phyloP scores from a whole-genome alignment of 2,113 vertebrate genomes.

The Chascanopsetta lugubris region DNA sequence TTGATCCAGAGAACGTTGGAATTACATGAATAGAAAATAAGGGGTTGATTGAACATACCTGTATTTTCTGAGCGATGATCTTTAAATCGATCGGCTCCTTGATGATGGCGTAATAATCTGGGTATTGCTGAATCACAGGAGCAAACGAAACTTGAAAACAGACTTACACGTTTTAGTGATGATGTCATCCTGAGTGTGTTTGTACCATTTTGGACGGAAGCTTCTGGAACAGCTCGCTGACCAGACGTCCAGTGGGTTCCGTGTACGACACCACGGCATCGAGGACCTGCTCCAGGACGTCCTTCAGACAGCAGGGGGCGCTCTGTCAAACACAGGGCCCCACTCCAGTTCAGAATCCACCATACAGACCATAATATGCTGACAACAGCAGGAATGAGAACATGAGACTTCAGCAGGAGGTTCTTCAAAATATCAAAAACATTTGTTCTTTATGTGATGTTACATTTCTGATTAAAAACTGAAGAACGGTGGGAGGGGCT shows the following conservation, averaged over 20 bases:
- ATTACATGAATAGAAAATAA: not conserved
- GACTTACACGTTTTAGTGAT: not conserved
- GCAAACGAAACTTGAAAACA: slow-evolving; percentile 24
- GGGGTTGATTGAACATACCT: slow-evolving; percentile 80
- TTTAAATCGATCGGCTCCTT: slow-evolving; percentile 99
- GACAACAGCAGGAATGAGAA: too few relatives aligned
- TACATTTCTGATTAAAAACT: too few relatives aligned
- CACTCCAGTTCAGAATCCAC: not conserved
- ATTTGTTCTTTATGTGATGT: too few relatives aligned
- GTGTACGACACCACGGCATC: slow-evolving; percentile 90
- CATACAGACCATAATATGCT: too few relatives aligned
- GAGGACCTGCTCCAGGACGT: slow-evolving; percentile 93
- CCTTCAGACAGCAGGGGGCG: slow-evolving; percentile 88
- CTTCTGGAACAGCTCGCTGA: slow-evolving; percentile 98
- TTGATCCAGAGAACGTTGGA: not conserved
- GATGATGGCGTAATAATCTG: slow-evolving; percentile 99
- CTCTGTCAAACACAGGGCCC: slow-evolving; percentile 72
- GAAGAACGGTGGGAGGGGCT: too few relatives aligned
- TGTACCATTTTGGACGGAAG: slow-evolving; percentile 97
- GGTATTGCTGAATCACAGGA: slow-evolving; percentile 90
- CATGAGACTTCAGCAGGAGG: too few relatives aligned
- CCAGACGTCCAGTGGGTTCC: slow-evolving; percentile 90
- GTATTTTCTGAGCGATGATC: slow-evolving; percentile 95
- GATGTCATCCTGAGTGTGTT: slow-evolving; percentile 7
- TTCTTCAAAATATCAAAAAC: too few relatives aligned